These are phyloP conservation scores for Bombus superbus DNA, from an alignment of 1,140 invertebrate genomes.

Conservation along the genomic window DNA sequence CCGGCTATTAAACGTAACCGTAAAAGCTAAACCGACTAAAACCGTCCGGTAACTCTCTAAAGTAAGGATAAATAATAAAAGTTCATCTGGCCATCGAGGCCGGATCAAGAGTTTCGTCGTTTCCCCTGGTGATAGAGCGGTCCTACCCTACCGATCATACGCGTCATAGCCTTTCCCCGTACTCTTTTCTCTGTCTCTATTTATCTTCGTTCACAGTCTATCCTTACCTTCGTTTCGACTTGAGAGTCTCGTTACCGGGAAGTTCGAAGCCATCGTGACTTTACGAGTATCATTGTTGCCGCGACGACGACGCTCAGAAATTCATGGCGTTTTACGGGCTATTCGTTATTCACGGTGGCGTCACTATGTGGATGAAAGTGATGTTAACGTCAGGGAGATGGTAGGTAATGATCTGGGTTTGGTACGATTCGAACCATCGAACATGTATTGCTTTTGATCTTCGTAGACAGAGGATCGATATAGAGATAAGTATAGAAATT, in stretches of 20 bases:
- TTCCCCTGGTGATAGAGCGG: slow-evolving; percentile 14
- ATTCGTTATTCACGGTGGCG: slow-evolving; percentile 16
- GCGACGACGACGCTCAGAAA: not conserved
- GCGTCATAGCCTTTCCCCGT: not conserved
- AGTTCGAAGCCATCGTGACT: not conserved
- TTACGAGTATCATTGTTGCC: not conserved
- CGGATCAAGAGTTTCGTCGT: slow-evolving; percentile 62
- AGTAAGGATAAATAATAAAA: slow-evolving; percentile 69
- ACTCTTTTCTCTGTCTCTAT: not conserved
- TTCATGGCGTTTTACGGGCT: not conserved
- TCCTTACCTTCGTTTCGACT: too few species aligned
- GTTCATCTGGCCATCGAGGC: slow-evolving; percentile 47
- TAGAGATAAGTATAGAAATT: not conserved
- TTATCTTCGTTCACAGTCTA: not conserved
- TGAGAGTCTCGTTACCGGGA: not conserved
- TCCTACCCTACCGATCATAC: not conserved
- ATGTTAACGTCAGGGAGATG: not conserved
- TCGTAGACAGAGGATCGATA: not conserved
- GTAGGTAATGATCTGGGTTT: too few species aligned
- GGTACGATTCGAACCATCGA: not conserved
- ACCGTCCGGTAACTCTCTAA: slow-evolving; percentile 49
- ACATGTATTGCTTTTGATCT: not conserved
- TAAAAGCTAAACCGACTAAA: slow-evolving; percentile 68
- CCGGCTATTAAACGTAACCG: slow-evolving; percentile 73
- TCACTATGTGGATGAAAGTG: not conserved